These are phyloP conservation scores for Agonopterix arenella DNA, from an alignment of 2,888 invertebrate species.

Conservation along the genomic window DNA sequence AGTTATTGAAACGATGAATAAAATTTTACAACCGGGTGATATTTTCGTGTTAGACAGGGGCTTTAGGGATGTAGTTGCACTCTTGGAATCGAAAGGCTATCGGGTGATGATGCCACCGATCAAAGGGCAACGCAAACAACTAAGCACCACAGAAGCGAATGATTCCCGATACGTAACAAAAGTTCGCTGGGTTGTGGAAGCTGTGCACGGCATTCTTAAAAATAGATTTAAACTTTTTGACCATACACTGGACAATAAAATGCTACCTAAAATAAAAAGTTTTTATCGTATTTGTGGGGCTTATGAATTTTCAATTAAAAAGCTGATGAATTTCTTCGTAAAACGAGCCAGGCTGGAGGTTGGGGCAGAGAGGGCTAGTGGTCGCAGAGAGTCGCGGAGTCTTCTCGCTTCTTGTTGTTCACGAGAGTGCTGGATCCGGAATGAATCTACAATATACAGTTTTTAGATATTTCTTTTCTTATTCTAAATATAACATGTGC, in stretches of 20 bases:
- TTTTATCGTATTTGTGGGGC: too few species aligned
- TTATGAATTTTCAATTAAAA: too few species aligned
- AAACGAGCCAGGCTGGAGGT: too few species aligned
- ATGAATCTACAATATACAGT: too few species aligned
- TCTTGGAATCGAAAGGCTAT: not conserved
- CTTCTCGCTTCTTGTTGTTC: too few species aligned
- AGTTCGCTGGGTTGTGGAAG: conserved; percentile 7
- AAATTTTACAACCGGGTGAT: not conserved
- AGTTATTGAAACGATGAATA: not conserved
- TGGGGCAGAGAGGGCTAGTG: too few species aligned
- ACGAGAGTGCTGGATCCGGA: too few species aligned
- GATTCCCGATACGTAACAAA: conserved; percentile 3
- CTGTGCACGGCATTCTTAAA: conserved; percentile 2
- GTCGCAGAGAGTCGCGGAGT: too few species aligned
- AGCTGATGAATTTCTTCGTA: too few species aligned
- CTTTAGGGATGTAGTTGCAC: not conserved
- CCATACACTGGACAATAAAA: not conserved
- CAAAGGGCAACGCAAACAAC: not conserved
- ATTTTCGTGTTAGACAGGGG: not conserved
- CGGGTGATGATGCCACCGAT: not conserved
- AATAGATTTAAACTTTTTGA: conserved; percentile 1
- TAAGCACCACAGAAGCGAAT: conserved; percentile 3
- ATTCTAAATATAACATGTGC: too few species aligned
- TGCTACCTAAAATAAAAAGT: not conserved
- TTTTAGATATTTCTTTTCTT: too few species aligned